Evolutionary conservation across 2,113 vertebrate genomes (phyloP), one percentile per base, ranked within the genome.

Genomic region (Limanda limanda): DNA sequence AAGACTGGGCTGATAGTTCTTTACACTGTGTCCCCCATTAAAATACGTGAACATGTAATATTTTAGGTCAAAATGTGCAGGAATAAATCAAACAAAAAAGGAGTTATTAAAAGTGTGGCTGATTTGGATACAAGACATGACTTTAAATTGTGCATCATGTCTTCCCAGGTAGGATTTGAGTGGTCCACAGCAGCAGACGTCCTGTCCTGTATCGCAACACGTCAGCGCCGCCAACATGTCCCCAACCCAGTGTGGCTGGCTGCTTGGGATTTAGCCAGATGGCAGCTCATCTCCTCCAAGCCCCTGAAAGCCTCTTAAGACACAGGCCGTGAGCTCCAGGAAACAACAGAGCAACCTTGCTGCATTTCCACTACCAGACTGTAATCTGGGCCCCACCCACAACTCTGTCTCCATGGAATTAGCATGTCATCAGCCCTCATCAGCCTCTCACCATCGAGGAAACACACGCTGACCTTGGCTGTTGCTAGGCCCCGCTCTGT

Each of bases 301-400:
- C 91, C 81, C 61, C 71, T 87, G 73, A 91, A 88, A 91, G 84
- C 88, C 74, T 89, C 90, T 92, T 91, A 92, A 87, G 76, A 84
- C 86, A 56, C 68, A 84, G 79, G 47, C 64, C 74, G 35, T 4
- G 68, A 86, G 66, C 84, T 24, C 21, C 74, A 78, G 75, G 81
- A 83, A 82, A 87, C 88, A 84, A 83, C 78, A 88, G 77, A 76
- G 70, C 88, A 84, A 86, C 82, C 74, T 77, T 75, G 47, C 75
- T 80, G 24, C 73, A 78, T 78, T 40, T 79, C 71, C 48, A 71
- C 51, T 7, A 70, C 75, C 67, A 79, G 60, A 74, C 79, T 62
- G 35, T 90, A 91, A 92, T 92, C 88, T 64, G 82, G 68, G 37
- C 78, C 70, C 56, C 61, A 40, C 66, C 47, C 9, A 56, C 62